Conservation (phyloP, 2,888 invertebrate genomes). For the Cheilosia soror region DNA sequence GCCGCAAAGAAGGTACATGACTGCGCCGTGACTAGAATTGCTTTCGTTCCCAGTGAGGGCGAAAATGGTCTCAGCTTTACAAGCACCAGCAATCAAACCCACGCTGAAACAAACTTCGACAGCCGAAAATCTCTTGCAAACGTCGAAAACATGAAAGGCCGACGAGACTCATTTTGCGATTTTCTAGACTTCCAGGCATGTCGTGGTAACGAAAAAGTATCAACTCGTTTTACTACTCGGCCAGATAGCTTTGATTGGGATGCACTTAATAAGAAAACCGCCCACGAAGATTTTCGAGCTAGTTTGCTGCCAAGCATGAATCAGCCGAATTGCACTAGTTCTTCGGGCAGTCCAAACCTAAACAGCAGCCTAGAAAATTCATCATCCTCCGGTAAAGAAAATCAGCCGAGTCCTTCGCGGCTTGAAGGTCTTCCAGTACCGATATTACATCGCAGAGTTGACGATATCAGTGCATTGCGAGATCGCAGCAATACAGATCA, state of each 20-base stretch:
- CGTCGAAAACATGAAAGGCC: conserved; percentile 76
- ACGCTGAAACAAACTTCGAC: conserved; percentile 54
- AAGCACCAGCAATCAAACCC: conserved; percentile 73
- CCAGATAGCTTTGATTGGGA: conserved; percentile 83
- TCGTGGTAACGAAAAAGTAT: conserved; percentile 79
- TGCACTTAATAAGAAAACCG: conserved; percentile 77
- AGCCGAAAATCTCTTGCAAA: conserved; percentile 41
- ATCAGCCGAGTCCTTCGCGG: conserved; percentile 47
- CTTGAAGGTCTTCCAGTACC: conserved; percentile 27
- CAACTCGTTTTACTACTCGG: conserved; percentile 77
- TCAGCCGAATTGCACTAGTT: conserved; percentile 34
- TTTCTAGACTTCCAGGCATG: conserved; percentile 80
- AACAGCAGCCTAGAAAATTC: conserved; percentile 41
- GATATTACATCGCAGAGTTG: conserved; percentile 30
- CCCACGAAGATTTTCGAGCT: conserved; percentile 75
- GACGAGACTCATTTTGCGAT: conserved; percentile 82
- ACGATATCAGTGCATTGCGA: conserved; percentile 73
- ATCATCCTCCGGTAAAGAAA: conserved; percentile 56
- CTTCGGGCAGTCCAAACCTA: conserved; percentile 20
- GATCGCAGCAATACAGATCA: conserved; percentile 78
- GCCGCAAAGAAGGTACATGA: conserved; percentile 80
- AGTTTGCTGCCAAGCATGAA: conserved; percentile 68
- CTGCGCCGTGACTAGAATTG: conserved; percentile 79
- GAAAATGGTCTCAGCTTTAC: conserved; percentile 77
- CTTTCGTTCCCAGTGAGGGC: conserved; percentile 79